A percentile compares a stretch with the other conserved stretches of the same genome.
Conservation (phyloP, 2,797 vertebrate species). For the Acanthurus leucopareius region DNA sequence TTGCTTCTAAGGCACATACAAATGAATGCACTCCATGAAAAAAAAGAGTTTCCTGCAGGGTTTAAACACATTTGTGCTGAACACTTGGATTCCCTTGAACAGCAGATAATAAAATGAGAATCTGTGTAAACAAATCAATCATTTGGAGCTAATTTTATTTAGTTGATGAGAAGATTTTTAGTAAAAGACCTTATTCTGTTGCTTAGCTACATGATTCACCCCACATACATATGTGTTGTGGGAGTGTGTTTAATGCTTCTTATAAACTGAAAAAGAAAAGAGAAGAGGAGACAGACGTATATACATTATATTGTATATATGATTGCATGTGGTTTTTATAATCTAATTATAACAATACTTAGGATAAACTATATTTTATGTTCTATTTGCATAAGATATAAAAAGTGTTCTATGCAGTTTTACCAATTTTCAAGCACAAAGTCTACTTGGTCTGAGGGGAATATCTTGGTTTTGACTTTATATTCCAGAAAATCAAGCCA, state of each 20-base stretch:
- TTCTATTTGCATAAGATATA: no score
- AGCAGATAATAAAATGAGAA: conserved; percentile 54
- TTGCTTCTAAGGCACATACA: conserved; percentile 4
- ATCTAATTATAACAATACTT: no score
- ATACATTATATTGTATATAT: background rate
- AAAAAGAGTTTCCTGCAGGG: background rate
- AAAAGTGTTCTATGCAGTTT: background rate
- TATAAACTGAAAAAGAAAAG: conserved; percentile 5
- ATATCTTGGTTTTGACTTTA: background rate
- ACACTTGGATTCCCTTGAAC: conserved; percentile 53
- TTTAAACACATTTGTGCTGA: conserved; percentile 12
- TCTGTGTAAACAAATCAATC: conserved; percentile 51
- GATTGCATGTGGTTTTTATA: no score
- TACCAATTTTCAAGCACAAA: background rate
- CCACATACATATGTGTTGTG: background rate
- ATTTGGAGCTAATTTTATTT: conserved; percentile 61
- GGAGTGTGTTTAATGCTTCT: conserved; percentile 2
- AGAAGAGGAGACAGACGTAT: background rate
- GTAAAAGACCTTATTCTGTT: conserved; percentile 7
- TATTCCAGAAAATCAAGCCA: background rate
- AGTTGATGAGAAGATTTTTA: conserved; percentile 47
- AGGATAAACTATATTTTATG: no score
- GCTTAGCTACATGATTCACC: conserved; percentile 36
- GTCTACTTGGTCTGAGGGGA: background rate
- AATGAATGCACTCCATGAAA: background rate